Evolutionary conservation across 2,888 invertebrate genomes (phyloP), one percentile per base, ranked within the genome.

Genomic region (Lepidocyrtinus sp.): DNA sequence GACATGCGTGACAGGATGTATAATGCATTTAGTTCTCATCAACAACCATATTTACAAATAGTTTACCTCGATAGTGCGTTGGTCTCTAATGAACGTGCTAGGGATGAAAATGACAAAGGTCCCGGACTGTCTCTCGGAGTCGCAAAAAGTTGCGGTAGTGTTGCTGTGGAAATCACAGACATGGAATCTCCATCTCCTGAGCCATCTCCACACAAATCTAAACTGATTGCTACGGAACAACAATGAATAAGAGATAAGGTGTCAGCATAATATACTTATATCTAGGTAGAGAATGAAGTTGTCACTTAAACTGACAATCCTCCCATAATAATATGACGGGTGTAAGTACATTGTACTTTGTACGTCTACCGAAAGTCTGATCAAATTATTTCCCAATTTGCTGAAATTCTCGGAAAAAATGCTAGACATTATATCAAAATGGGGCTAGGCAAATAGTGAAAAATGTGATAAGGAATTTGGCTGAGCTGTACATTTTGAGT

Each of bases 11-110:
- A 63, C 67, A 78, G 36, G 19, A 67, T 27, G 36, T 24, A 67
- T 24, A 21, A 36, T n/a, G 22, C 17, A 67, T 62, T 62, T 17
- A 7, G 22, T 12, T 50, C 5, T 50, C 50, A 12, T 50, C 50
- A 17, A n/a, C 70, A 69, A 62, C 45, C 63, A 3, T 27, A n/a
- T 61, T 19, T 59, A 15, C 22, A 19, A 15, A n/a, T 50, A 21
- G 0, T 74, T 17, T 84, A 87, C 87, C 86, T 92, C 75, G 93
- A 93, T 25, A 93, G 89, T 27, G 91, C 91, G 74, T 91, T 91
- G 68, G 92, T 92, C 88, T 93, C 93, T 87, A 93, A 92, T 67
- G 93, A 93, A 22, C 85, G 83, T 15, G 79, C 84, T 45, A 85
- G 70, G 7, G 85, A 83, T 26, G 85, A 78, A 61, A 85, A 86